A percentile compares a stretch with the other conserved stretches of the same genome.
Conservation (phyloP, 2,797 vertebrate genomes). For the Xyrichtys novacula region DNA sequence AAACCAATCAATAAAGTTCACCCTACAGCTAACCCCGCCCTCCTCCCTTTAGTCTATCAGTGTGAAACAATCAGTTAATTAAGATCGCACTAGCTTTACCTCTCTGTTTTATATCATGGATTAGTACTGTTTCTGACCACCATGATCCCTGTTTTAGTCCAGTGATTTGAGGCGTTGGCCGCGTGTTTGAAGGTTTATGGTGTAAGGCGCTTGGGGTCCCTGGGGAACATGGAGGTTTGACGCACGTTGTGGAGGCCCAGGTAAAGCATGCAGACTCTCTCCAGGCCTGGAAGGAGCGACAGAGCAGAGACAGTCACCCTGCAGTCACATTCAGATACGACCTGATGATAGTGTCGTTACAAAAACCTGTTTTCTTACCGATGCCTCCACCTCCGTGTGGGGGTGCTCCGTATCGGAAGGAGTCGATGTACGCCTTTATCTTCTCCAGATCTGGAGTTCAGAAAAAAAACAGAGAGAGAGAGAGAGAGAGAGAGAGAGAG, state of each 20-base stretch:
- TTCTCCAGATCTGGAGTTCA: conserved; percentile 96
- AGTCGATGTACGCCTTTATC: conserved; percentile 97
- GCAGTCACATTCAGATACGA: background rate
- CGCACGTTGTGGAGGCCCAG: conserved; percentile 96
- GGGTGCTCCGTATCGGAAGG: conserved; percentile 96
- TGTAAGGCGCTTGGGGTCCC: conserved; percentile 97
- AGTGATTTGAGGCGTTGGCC: conserved; percentile 2
- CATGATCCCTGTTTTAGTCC: conserved; percentile 27
- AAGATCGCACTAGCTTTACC: conserved; percentile 65
- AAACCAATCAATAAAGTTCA: conserved; percentile 59
- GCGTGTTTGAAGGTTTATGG: conserved; percentile 80
- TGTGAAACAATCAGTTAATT: conserved; percentile 80
- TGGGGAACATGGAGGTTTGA: conserved; percentile 99
- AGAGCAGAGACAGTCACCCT: background rate
- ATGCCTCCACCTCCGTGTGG: conserved; percentile 98
- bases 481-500: no score
- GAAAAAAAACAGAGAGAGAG: no score
- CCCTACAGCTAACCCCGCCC: conserved; percentile 30
- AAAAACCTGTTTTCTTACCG: no score
- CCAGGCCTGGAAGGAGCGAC: conserved; percentile 86
- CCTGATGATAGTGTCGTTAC: no score
- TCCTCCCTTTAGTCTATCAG: conserved; percentile 51
- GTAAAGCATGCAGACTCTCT: conserved; percentile 98
- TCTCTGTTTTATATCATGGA: conserved; percentile 37
- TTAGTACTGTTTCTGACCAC: conserved; percentile 54